Evolutionary conservation across 2,113 vertebrate genomes (phyloP).

Genomic region (Sinocyclocheilus maitianheensis): DNA sequence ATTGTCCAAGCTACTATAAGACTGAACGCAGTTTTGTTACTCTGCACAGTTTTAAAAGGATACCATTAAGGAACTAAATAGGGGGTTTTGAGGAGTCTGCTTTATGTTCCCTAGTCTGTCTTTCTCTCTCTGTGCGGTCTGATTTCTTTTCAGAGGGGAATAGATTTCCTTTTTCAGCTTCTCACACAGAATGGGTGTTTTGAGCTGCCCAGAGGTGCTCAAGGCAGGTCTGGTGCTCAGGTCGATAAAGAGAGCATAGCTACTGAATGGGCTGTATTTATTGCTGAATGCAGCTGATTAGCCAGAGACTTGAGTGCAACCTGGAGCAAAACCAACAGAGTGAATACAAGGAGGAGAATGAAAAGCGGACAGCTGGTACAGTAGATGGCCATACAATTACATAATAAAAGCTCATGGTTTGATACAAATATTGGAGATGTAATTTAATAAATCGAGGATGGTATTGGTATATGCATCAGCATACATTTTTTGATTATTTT

Average conservation of each 20-base stretch:
- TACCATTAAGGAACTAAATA: not conserved
- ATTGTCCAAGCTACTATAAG: not conserved
- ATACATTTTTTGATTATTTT: not conserved
- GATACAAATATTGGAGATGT: not conserved
- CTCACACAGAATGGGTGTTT: slow-evolving; percentile 8
- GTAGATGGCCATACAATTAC: not conserved
- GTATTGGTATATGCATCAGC: not conserved
- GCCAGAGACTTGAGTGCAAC: not conserved
- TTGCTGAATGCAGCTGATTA: slow-evolving; percentile 42
- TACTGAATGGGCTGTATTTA: slow-evolving; percentile 48
- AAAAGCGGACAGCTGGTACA: not conserved
- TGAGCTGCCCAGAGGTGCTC: not conserved
- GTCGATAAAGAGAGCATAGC: slow-evolving; percentile 43
- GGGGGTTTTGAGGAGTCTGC: not conserved
- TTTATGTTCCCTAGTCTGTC: not conserved
- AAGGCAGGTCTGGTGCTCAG: slow-evolving; percentile 42
- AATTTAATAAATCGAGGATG: not conserved
- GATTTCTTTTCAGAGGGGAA: slow-evolving; percentile 6
- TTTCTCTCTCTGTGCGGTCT: slow-evolving; percentile 9
- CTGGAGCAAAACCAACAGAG: slow-evolving; percentile 26
- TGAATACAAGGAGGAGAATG: slow-evolving; percentile 4
- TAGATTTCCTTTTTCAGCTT: slow-evolving; percentile 27
- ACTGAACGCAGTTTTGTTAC: not conserved
- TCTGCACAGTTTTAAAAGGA: not conserved
- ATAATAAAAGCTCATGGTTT: not conserved